These are phyloP conservation scores for Listronotus oregonensis DNA, from an alignment of 1,140 invertebrate species.

Conservation along the genomic window DNA sequence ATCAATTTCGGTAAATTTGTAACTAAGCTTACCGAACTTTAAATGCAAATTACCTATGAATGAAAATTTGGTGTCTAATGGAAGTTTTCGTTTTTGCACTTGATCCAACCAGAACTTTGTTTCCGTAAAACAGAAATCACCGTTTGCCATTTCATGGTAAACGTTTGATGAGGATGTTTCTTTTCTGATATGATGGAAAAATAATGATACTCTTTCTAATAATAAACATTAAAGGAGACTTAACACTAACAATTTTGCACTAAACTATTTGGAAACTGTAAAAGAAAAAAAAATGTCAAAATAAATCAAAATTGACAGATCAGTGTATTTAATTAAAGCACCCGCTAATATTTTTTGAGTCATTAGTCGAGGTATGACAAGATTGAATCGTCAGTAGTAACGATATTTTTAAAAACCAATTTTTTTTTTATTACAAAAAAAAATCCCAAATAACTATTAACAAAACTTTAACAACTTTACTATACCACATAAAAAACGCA, in stretches of 20 bases:
- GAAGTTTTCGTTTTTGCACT: neutral
- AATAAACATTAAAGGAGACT: constrained; percentile 7
- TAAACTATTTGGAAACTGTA: constrained; percentile 14
- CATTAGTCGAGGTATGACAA: no score
- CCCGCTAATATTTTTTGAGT: no score
- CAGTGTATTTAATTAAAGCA: no score
- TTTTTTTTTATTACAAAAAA: no score
- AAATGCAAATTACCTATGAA: constrained; percentile 22
- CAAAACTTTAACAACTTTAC: no score
- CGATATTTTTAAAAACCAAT: no score
- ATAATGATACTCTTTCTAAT: neutral
- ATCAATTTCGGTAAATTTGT: no score
- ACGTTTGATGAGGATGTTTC: neutral
- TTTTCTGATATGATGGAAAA: neutral
- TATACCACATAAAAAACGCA: no score
- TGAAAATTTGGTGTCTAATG: constrained; percentile 16
- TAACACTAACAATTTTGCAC: constrained; percentile 27
- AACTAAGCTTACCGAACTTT: neutral
- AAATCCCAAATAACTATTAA: no score
- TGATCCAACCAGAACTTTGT: constrained; percentile 6
- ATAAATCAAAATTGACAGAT: no score
- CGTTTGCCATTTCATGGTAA: constrained; percentile 25
- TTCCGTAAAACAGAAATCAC: constrained; percentile 1
- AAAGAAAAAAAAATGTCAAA: no score
- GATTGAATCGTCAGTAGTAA: no score